A percentile compares a stretch with the other conserved stretches of the same genome.
Conservation (phyloP, 2,113 vertebrate species). For the Daubentonia madagascariensis region DNA sequence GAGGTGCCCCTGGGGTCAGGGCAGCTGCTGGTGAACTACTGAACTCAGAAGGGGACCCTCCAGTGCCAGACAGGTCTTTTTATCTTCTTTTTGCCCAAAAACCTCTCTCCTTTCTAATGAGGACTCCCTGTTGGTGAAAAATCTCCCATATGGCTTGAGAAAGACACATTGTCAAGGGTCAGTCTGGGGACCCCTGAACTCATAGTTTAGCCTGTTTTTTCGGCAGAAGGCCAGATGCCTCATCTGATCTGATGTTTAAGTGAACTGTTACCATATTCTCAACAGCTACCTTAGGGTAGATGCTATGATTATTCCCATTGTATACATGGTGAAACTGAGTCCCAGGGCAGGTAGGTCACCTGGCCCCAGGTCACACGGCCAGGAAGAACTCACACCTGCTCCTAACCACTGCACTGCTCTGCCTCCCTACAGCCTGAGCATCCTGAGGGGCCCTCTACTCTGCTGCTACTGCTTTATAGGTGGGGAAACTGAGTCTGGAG, state of each 20-base stretch:
- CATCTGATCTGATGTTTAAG: background rate
- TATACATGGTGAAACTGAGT: background rate
- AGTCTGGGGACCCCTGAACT: background rate
- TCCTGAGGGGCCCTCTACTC: background rate
- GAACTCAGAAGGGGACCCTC: background rate
- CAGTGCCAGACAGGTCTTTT: background rate
- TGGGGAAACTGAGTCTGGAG: background rate
- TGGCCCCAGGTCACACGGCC: background rate
- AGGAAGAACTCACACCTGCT: background rate
- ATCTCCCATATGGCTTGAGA: background rate
- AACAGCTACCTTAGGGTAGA: no score
- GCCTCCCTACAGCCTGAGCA: background rate
- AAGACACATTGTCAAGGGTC: background rate
- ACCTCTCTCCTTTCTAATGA: background rate
- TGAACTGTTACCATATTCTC: background rate
- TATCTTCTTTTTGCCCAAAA: background rate
- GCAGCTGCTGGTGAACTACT: background rate
- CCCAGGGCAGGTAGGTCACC: background rate
- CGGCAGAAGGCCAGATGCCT: background rate
- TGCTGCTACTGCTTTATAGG: background rate
- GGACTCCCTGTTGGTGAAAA: background rate
- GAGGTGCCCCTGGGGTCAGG: accelerated
- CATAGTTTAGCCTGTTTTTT: background rate
- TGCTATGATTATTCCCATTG: background rate
- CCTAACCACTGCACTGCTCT: background rate